Percentiles rank a stretch among this genome's conserved stretches.
phyloP scores from a whole-genome alignment of 2,888 invertebrate genomes.

The Oscheius onirici region DNA sequence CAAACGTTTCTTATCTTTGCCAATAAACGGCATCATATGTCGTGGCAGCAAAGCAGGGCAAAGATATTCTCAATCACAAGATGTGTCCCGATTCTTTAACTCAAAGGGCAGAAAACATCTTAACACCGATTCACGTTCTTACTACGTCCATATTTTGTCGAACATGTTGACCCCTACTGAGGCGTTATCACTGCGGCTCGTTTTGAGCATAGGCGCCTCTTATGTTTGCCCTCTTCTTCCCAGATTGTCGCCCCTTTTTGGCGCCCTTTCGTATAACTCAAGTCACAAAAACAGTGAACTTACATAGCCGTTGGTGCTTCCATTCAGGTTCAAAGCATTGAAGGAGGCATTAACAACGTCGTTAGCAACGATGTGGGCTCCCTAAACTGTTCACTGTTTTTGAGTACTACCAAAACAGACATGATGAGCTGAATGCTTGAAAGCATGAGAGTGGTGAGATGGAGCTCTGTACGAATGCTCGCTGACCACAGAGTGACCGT shows the following conservation, averaged over 20 bases:
- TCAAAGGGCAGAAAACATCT: too few species aligned
- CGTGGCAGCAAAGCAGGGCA: too few species aligned
- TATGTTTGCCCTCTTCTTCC: background rate
- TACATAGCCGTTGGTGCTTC: constrained; percentile 17
- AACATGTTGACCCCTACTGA: too few species aligned
- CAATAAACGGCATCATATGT: too few species aligned
- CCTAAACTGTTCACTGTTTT: constrained; percentile 7
- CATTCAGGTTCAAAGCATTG: constrained; percentile 23
- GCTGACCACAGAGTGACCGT: constrained; percentile 41
- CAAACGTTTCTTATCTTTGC: too few species aligned
- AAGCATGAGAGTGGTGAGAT: constrained; percentile 37
- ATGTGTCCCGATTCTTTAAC: too few species aligned
- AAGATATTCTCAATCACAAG: too few species aligned
- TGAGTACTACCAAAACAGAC: constrained; percentile 21
- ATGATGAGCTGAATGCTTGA: constrained; percentile 19
- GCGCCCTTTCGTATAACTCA: background rate
- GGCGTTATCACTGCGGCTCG: too few species aligned
- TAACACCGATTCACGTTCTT: too few species aligned
- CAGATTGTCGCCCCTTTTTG: too few species aligned
- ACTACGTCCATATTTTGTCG: too few species aligned
- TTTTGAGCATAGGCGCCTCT: constrained; percentile 2
- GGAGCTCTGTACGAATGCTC: constrained; percentile 46
- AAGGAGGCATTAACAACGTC: constrained; percentile 13
- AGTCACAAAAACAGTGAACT: background rate
- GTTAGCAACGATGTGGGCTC: constrained; percentile 11